Conservation (phyloP, 2,113 vertebrate species). For the Uropsilus gracilis region DNA sequence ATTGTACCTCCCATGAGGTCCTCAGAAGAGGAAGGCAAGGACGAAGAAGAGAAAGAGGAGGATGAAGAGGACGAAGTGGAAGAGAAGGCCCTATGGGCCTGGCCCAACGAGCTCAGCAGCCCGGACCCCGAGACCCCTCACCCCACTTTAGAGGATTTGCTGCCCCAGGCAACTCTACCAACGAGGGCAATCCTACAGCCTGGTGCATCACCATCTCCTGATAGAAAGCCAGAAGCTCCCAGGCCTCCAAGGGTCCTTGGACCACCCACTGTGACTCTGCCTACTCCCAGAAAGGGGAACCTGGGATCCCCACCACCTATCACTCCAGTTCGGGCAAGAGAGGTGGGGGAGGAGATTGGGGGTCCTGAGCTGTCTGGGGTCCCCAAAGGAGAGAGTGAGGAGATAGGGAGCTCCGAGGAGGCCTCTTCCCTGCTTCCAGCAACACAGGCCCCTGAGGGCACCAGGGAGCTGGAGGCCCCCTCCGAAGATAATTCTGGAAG, state of each 20-base stretch:
- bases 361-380: constrained; percentile 4
- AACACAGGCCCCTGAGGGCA: constrained; percentile 48
- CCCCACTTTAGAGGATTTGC: constrained; percentile 54
- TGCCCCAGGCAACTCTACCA: constrained; percentile 17
- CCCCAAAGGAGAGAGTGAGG: constrained; percentile 68
- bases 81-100: constrained; percentile 57
- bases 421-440: constrained; percentile 27
- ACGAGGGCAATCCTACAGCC: not conserved
- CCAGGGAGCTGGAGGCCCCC: constrained; percentile 50
- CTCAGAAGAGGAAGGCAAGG: constrained; percentile 26
- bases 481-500: constrained; percentile 76
- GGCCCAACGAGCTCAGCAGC: constrained; percentile 64
- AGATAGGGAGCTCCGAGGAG: constrained; percentile 67
- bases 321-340: constrained; percentile 31
- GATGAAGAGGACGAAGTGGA: constrained; percentile 51
- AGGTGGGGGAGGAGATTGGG: constrained; percentile 24
- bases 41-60: constrained; percentile 48
- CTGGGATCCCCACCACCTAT: not conserved
- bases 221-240: constrained; percentile 76
- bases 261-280: constrained; percentile 46
- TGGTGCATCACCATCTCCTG: not conserved
- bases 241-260: constrained; percentile 65
- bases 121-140: not conserved
- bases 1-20: constrained; percentile 40
- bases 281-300: constrained; percentile 30